These are phyloP conservation scores for Choristoneura rosaceana DNA, from an alignment of 2,888 invertebrate species.

Conservation along the genomic window DNA sequence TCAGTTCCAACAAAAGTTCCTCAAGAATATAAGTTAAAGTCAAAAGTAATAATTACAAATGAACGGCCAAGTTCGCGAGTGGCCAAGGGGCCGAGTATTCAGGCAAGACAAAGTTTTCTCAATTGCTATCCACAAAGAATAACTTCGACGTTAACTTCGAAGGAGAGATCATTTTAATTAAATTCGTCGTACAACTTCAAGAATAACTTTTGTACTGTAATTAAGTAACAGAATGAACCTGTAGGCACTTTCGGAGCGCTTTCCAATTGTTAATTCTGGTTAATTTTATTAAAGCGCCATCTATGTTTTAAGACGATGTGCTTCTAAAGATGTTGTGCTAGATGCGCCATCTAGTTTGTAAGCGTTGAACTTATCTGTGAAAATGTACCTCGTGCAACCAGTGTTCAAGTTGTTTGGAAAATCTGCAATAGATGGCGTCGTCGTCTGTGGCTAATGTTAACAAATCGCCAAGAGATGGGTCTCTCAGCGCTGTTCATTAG, in stretches of 20 bases:
- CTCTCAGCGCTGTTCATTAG: too few relatives aligned
- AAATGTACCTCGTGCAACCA: too few relatives aligned
- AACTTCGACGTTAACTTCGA: slow-evolving; percentile 56
- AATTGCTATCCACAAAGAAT: slow-evolving; percentile 63
- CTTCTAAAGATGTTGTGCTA: too few relatives aligned
- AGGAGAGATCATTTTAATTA: slow-evolving; percentile 69
- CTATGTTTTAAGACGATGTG: not conserved
- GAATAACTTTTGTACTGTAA: slow-evolving; percentile 55
- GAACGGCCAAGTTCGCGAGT: slow-evolving; percentile 46
- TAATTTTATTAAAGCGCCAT: slow-evolving; percentile 13
- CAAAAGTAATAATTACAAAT: slow-evolving; percentile 55
- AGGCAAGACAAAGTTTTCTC: slow-evolving; percentile 56
- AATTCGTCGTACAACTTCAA: slow-evolving; percentile 60
- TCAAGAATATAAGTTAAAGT: slow-evolving; percentile 41
- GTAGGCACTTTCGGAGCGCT: slow-evolving; percentile 30
- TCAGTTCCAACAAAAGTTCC: slow-evolving; percentile 38
- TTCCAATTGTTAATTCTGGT: slow-evolving; percentile 6
- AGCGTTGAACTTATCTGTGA: not conserved
- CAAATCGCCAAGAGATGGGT: slow-evolving; percentile 9
- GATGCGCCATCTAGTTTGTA: slow-evolving; percentile 14
- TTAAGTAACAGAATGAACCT: slow-evolving; percentile 44
- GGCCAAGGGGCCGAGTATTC: slow-evolving; percentile 44
- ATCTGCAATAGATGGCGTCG: slow-evolving; percentile 15
- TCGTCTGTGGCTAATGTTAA: not conserved
- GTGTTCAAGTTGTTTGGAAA: not conserved